Conservation (phyloP, 2,113 vertebrate species). For the Sminthopsis crassicaudata region DNA sequence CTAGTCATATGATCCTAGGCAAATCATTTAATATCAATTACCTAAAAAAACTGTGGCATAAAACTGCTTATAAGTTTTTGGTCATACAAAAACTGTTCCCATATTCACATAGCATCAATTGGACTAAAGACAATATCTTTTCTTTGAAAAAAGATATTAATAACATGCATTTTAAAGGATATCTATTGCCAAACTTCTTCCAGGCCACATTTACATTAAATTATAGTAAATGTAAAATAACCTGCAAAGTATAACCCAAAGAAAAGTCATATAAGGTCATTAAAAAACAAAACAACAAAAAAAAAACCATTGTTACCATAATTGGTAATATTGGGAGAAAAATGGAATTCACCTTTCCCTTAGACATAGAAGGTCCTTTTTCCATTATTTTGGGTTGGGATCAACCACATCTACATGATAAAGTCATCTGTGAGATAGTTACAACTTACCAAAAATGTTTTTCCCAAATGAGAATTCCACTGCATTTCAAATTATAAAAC, state of each 20-base stretch:
- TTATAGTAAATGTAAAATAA: not conserved
- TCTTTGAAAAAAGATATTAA: not conserved
- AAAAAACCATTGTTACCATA: not conserved
- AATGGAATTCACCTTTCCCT: conserved; percentile 1
- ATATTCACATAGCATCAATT: not conserved
- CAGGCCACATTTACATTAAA: not conserved
- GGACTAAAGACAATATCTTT: not conserved
- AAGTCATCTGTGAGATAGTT: not conserved
- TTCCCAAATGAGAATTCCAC: not conserved
- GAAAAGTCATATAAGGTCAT: not conserved
- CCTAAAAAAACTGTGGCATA: not conserved
- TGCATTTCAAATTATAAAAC: not conserved
- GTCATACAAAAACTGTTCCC: not conserved
- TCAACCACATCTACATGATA: not conserved
- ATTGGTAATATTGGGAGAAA: not conserved
- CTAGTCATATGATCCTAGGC: not conserved
- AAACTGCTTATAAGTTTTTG: not conserved
- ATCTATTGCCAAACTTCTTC: not conserved
- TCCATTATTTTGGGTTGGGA: not conserved
- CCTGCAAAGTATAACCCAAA: not conserved
- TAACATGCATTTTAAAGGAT: not conserved
- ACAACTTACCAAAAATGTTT: not conserved
- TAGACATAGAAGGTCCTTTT: conserved; percentile 21
- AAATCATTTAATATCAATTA: not conserved
- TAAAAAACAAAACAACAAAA: not conserved